Percentiles rank a stretch among this genome's conserved stretches.
phyloP scores from a whole-genome alignment of 2,113 vertebrate species.

The Corydoras maculifer region DNA sequence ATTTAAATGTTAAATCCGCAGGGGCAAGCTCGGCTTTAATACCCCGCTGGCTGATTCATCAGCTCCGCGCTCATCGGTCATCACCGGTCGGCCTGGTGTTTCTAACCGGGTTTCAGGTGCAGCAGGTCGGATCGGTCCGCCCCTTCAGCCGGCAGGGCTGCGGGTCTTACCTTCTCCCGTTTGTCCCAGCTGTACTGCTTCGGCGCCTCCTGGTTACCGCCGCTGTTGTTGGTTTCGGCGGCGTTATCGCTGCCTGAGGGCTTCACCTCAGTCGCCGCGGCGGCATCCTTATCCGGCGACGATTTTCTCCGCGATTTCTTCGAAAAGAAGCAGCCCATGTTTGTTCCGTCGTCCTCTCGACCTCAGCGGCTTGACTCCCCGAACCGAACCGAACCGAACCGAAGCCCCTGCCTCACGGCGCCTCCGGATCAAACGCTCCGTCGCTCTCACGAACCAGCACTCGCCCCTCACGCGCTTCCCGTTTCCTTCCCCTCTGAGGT shows the following conservation, averaged over 20 bases:
- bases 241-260: conserved; percentile 37
- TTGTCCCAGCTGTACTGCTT: conserved; percentile 80
- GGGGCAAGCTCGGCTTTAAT: no score
- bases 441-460: conserved; percentile 17
- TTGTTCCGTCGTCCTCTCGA: neutral
- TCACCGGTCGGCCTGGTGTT: no score
- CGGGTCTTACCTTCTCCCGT: conserved; percentile 65
- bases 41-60: no score
- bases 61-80: no score
- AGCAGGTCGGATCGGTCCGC: no score
- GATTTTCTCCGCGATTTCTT: conserved; percentile 72
- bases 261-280: conserved; percentile 47
- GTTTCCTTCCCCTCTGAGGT: conserved; percentile 48
- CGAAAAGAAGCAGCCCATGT: conserved; percentile 74
- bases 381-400: no score
- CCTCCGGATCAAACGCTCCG: no score
- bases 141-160: no score
- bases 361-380: neutral
- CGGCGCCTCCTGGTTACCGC: conserved; percentile 61
- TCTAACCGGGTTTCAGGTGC: no score
- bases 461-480: conserved; percentile 50
- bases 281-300: conserved; percentile 52
- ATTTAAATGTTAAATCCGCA: no score
- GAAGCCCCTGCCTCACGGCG: neutral
- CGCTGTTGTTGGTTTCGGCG: conserved; percentile 52